Evolutionary conservation across 2,888 invertebrate species (phyloP).

Genomic region (Abscondita cerata): DNA sequence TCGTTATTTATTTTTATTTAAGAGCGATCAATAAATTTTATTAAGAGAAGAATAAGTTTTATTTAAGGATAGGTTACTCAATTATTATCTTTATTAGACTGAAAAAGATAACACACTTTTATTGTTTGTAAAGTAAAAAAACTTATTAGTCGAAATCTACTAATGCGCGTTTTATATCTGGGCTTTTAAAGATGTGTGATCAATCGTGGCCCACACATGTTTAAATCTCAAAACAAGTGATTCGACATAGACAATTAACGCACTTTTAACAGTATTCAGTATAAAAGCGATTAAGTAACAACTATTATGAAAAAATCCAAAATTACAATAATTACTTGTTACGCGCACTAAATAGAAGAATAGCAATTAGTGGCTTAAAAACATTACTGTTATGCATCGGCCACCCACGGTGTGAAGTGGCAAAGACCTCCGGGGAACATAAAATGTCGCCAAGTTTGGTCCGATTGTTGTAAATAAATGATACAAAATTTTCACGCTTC

Average conservation of each 20-base stretch:
- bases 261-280: constrained; percentile 2
- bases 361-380: not conserved
- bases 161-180: too few species aligned
- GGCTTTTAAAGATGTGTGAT: constrained; percentile 7
- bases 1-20: not conserved
- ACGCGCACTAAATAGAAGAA: not conserved
- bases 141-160: too few species aligned
- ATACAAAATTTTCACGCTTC: too few species aligned
- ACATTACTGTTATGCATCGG: constrained; percentile 4
- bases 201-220: constrained; percentile 11
- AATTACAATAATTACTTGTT: constrained; percentile 5
- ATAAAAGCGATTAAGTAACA: not conserved
- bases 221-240: not conserved
- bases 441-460: not conserved
- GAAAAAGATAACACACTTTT: too few species aligned
- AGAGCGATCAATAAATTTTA: constrained; percentile 1
- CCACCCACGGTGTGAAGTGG: constrained; percentile 6
- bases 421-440: constrained; percentile 6
- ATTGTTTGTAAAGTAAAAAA: too few species aligned
- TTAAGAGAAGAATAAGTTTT: too few species aligned
- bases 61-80: too few species aligned
- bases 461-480: not conserved
- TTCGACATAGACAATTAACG: constrained; percentile 5
- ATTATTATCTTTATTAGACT: too few species aligned
- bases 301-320: constrained; percentile 1